A percentile compares a stretch with the other conserved stretches of the same genome.
phyloP scores from a whole-genome alignment of 2,888 invertebrate genomes.

The Lasioglossum lativentre region DNA sequence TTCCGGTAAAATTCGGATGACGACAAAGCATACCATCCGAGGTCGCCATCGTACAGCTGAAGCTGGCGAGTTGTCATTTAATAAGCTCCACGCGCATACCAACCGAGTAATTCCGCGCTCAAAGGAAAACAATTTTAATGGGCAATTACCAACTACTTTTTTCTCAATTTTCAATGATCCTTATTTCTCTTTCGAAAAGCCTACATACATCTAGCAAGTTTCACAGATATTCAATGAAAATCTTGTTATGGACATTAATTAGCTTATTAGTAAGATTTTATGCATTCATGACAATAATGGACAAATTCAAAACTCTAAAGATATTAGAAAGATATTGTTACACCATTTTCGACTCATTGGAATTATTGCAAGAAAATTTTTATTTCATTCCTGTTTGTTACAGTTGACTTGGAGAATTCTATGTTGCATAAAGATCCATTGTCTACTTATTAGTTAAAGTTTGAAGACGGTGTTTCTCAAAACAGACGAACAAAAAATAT shows the following conservation, averaged over 20 bases:
- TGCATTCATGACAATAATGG: not conserved
- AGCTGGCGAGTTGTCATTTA: not conserved
- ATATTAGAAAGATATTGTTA: not conserved
- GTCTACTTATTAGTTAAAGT: not conserved
- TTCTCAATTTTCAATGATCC: not conserved
- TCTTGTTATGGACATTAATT: not conserved
- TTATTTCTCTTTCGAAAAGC: not conserved
- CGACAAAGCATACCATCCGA: not conserved
- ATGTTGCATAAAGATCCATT: not conserved
- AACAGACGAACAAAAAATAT: too few relatives aligned
- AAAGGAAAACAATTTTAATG: not conserved
- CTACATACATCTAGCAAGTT: not conserved
- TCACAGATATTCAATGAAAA: not conserved
- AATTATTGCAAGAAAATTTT: not conserved
- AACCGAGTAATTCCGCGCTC: not conserved
- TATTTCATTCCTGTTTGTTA: not conserved
- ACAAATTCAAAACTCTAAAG: not conserved
- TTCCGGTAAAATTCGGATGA: conserved; percentile 5
- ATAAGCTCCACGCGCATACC: not conserved
- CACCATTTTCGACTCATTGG: not conserved
- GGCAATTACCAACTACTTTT: not conserved
- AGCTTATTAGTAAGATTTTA: not conserved
- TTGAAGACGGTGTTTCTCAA: not conserved
- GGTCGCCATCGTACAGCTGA: not conserved
- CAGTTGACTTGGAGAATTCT: not conserved